Base-by-base conservation (phyloP, 2,888 invertebrate genomes). In the Melanchra persicariae region DNA sequence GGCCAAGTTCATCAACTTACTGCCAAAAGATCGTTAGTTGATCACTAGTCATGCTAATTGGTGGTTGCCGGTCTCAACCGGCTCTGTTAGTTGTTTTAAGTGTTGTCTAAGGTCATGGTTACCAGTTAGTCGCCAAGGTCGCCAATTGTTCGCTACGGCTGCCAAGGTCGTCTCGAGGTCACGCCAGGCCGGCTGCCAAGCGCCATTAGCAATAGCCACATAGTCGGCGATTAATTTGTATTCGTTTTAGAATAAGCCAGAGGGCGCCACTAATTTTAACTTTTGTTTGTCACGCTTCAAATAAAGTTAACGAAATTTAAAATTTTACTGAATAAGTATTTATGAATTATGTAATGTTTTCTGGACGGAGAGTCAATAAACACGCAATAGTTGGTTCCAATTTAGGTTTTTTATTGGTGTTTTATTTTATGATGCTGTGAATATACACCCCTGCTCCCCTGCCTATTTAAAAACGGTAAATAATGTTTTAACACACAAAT, bases 311-410 rank as follows among this genome's bases (percentile, higher is more conserved):
- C 93, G 90, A 93, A 93, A 93, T 93, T 92, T 92, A 17, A 90
- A 88, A 92, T 90, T 87, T 73, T 82, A 83, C 87, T 83, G 82
- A 77, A 88, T 93, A n/a, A n/a, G n/a, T n/a, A 91, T 93, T 93
- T 93, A 94, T 92, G 91, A 87, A 85, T 90, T 89, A 91, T 93
- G 92, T 94, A 94, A 93, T 91, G 92, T 93, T 94, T 93, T 93
- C 92, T 93, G 93, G 94, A 95, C 95, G 93, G 90, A 90, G 88
- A 93, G 95, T 96, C 96, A 96, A 95, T 96, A 96, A 96, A 96
- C 95, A 95, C 93, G 95, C 96, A 95, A 96, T 96, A 96, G 96
- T 95, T 95, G 93, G 94, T 96, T 96, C 94, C 93, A 95, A 94
- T 92, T 92, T 93, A 93, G 91, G 92, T 89, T 87, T 87, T 79